These are phyloP conservation scores for Heliconius melpomene DNA, from an alignment of 1,140 invertebrate genomes.

Conservation along the genomic window DNA sequence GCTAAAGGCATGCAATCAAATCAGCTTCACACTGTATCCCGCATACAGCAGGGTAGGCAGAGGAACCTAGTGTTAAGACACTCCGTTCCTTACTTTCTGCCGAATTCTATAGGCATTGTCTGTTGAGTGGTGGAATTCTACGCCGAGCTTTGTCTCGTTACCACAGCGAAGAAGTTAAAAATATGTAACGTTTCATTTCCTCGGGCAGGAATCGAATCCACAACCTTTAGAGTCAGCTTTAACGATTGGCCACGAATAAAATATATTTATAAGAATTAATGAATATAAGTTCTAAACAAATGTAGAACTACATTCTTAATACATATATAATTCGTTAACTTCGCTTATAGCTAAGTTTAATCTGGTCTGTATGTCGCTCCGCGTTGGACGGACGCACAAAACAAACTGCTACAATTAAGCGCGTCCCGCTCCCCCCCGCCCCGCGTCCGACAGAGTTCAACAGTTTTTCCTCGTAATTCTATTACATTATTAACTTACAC, in stretches of 20 bases:
- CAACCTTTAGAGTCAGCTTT: background rate
- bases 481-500: constrained; percentile 81
- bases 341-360: constrained; percentile 14
- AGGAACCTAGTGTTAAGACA: background rate
- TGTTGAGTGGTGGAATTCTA: background rate
- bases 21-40: too few relatives aligned
- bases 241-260: background rate
- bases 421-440: constrained; percentile 52
- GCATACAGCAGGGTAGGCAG: too few relatives aligned
- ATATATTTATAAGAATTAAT: background rate
- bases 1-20: too few relatives aligned
- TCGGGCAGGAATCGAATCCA: background rate
- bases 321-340: background rate
- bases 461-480: constrained; percentile 80
- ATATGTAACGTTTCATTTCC: background rate
- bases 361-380: constrained; percentile 22
- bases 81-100: too few relatives aligned
- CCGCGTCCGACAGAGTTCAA: constrained; percentile 60
- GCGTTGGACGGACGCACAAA: constrained; percentile 38
- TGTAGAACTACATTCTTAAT: background rate
- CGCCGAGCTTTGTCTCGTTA: background rate
- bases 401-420: constrained; percentile 78
- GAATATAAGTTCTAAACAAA: background rate
- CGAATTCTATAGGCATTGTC: too few relatives aligned
- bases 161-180: background rate